Conservation (phyloP, 2,888 invertebrate genomes). For the Cheilosia impressa region DNA sequence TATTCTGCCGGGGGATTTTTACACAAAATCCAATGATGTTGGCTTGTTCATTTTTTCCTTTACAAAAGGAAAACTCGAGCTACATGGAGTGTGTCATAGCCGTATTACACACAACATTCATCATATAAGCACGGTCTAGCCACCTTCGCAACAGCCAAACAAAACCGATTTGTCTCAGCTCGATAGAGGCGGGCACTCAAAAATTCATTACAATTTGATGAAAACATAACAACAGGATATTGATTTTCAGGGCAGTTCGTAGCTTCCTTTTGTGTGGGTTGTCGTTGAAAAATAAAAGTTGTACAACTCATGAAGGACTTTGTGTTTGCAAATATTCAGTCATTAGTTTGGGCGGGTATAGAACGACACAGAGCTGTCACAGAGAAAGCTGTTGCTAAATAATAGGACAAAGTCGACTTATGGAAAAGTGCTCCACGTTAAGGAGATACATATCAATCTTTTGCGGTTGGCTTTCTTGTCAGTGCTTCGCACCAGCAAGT, state of each 20-base stretch:
- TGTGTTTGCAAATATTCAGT: too few species aligned
- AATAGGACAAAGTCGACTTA: too few species aligned
- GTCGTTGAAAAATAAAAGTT: not conserved
- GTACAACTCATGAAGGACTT: not conserved
- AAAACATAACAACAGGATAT: constrained; percentile 12
- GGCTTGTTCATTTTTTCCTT: too few species aligned
- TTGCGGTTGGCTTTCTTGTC: not conserved
- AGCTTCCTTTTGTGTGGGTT: not conserved
- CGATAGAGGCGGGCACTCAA: not conserved
- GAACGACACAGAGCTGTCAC: not conserved
- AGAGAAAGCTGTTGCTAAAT: not conserved
- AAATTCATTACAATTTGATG: constrained; percentile 3
- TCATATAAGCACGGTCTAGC: too few species aligned
- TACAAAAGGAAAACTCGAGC: too few species aligned
- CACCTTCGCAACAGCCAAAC: too few species aligned
- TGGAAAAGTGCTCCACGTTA: not conserved
- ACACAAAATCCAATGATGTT: too few species aligned
- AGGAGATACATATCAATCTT: not conserved
- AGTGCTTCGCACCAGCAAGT: not conserved
- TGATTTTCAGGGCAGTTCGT: not conserved
- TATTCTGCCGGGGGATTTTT: too few species aligned
- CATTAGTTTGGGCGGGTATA: not conserved
- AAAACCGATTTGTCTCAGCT: too few species aligned
- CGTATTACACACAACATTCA: too few species aligned
- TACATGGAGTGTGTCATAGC: too few species aligned